Conservation (phyloP, 2,797 vertebrate species). For the Melanotaenia maccullochi region DNA sequence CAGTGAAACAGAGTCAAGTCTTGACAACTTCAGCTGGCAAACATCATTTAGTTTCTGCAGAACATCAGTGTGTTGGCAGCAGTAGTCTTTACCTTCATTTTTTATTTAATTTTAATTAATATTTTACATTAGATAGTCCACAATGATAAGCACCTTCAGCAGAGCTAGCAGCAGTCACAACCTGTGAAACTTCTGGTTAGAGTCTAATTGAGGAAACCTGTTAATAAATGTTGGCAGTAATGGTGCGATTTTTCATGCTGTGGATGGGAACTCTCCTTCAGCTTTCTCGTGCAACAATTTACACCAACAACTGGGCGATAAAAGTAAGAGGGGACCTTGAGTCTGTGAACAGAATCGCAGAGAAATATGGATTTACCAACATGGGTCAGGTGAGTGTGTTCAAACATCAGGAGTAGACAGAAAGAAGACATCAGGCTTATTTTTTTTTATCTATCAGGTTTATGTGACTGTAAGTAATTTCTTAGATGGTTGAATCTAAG, state of each 20-base stretch:
- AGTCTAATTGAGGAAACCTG: conserved; percentile 16
- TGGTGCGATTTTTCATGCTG: conserved; percentile 75
- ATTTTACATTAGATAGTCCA: background rate
- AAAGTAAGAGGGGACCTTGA: conserved; percentile 84
- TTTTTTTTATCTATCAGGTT: too few relatives aligned
- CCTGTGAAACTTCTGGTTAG: conserved; percentile 18
- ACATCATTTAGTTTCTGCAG: conserved; percentile 15
- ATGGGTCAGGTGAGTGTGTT: conserved; percentile 90
- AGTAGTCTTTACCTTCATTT: background rate
- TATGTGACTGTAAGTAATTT: too few relatives aligned
- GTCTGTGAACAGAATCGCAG: conserved; percentile 87
- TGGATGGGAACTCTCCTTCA: conserved; percentile 84
- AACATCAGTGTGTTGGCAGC: background rate
- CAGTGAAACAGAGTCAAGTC: conserved; percentile 41
- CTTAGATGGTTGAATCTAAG: too few relatives aligned
- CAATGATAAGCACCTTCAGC: conserved; percentile 30
- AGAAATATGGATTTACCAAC: conserved; percentile 92
- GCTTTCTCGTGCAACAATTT: conserved; percentile 83
- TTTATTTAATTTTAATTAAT: background rate
- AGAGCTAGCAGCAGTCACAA: background rate
- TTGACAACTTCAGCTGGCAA: conserved; percentile 31
- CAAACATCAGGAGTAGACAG: background rate
- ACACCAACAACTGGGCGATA: conserved; percentile 95
- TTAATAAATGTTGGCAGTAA: conserved; percentile 25
- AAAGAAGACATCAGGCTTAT: background rate